Conservation (phyloP, 2,888 invertebrate species). For the Pollenia griseotomentosa region DNA sequence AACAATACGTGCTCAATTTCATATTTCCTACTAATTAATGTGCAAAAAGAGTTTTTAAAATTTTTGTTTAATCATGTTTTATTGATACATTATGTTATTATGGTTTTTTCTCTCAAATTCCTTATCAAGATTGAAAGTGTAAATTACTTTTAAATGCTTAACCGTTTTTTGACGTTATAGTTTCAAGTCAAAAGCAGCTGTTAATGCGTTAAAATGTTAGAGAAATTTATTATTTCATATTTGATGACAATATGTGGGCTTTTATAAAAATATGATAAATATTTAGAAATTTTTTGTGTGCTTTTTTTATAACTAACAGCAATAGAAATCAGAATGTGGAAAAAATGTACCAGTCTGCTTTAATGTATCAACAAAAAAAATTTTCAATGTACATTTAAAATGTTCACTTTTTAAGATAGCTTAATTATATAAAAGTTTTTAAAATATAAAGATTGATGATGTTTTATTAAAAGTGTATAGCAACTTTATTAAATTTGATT, state of each 20-base stretch:
- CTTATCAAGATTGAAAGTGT: constrained; percentile 39
- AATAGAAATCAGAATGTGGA: too few relatives aligned
- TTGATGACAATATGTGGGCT: constrained; percentile 15
- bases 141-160: constrained; percentile 4
- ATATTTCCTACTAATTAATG: not conserved
- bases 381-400: too few relatives aligned
- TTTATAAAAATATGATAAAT: constrained; percentile 25
- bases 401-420: too few relatives aligned
- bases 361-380: too few relatives aligned
- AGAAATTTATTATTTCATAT: constrained; percentile 25
- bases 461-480: too few relatives aligned
- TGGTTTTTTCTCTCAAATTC: not conserved
- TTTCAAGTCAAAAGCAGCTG: constrained; percentile 31
- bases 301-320: too few relatives aligned
- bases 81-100: constrained; percentile 16
- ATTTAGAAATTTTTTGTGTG: not conserved
- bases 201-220: constrained; percentile 51
- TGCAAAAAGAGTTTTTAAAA: not conserved
- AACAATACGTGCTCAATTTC: constrained; percentile 1
- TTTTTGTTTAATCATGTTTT: constrained; percentile 19
- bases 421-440: too few relatives aligned
- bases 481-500: too few relatives aligned
- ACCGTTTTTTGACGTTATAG: not conserved
- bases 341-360: too few relatives aligned
- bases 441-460: too few relatives aligned